These are phyloP conservation scores for Calonectris borealis DNA, from an alignment of 2,113 vertebrate genomes.

Conservation along the genomic window DNA sequence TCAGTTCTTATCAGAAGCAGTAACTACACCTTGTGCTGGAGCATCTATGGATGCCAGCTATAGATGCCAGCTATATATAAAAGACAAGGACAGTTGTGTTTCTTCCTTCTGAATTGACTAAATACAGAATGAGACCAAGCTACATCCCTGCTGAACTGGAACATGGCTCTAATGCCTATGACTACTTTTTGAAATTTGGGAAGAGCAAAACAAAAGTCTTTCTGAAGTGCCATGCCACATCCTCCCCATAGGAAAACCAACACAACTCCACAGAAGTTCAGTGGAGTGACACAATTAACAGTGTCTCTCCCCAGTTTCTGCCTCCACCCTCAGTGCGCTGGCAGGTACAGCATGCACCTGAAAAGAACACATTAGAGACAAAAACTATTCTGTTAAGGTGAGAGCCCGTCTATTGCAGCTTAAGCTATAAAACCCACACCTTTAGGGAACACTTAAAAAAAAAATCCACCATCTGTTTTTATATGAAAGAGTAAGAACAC, in stretches of 20 bases:
- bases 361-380: neutral
- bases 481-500: neutral
- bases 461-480: neutral
- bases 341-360: neutral
- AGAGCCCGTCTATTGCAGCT: neutral
- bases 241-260: neutral
- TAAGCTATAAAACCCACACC: neutral
- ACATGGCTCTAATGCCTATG: neutral
- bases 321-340: neutral
- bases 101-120: neutral
- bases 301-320: neutral
- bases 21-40: neutral
- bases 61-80: neutral
- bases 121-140: neutral
- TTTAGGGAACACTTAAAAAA: neutral
- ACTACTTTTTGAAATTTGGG: neutral
- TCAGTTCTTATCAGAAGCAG: neutral
- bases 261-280: neutral
- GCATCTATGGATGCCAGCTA: neutral
- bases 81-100: neutral
- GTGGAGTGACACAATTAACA: neutral
- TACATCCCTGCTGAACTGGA: neutral
- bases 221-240: neutral
- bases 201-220: neutral
- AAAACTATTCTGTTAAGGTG: neutral